phyloP scores from a whole-genome alignment of 2,113 vertebrate genomes.

The Epinephelus moara region DNA sequence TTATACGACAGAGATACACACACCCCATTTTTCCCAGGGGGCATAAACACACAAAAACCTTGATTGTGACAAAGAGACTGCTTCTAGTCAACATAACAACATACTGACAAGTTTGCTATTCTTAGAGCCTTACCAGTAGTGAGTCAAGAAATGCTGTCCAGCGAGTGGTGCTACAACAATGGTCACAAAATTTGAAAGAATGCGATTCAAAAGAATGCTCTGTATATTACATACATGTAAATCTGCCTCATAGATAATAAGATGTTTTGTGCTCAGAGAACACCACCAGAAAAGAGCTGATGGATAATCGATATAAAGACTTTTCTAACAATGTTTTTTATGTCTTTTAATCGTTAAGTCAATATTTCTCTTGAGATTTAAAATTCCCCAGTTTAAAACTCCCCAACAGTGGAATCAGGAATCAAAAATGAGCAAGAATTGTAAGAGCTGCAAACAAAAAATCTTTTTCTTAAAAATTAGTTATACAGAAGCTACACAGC shows the following conservation, averaged over 20 bases:
- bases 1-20: slow-evolving; percentile 9
- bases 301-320: too few species aligned
- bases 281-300: too few species aligned
- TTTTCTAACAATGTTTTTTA: too few species aligned
- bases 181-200: background rate
- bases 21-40: slow-evolving; percentile 7
- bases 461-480: background rate
- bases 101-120: background rate
- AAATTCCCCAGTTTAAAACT: too few species aligned
- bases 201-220: too few species aligned
- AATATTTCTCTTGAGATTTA: background rate
- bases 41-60: background rate
- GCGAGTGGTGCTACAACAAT: background rate
- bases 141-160: background rate
- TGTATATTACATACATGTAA: background rate
- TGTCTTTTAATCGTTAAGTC: too few species aligned
- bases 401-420: background rate
- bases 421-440: background rate
- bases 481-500: too few species aligned
- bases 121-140: background rate
- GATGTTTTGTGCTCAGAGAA: too few species aligned
- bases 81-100: background rate
- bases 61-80: background rate
- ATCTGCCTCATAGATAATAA: background rate
- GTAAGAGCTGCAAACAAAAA: background rate